Evolutionary conservation across 2,797 vertebrate species (phyloP), one percentile per base, ranked within the genome.

Genomic region (Manis crassicaudata): DNA sequence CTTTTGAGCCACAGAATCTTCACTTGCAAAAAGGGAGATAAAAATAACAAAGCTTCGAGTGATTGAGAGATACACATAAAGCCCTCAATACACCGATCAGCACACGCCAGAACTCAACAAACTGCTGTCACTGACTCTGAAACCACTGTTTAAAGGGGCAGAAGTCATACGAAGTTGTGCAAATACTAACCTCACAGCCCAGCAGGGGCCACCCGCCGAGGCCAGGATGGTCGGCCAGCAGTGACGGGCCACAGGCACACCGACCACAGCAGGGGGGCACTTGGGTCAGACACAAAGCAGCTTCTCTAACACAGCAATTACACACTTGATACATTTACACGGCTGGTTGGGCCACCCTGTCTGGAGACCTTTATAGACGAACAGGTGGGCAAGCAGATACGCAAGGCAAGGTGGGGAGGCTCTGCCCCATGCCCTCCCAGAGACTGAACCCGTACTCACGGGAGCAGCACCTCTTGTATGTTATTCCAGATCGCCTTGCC

Each of bases 401-500:
- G 12, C 1, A 62, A 62, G 46, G 43, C 54, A 81, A 72, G 83
- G 35, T 35, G 63, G 40, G 54, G 40, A 46, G 58, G 3, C 6
- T 60, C 6, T 18, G 27, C 5, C 52, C 1, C 2, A 0, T 21
- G 29, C n/a, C 21, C 4, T 9, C 32, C n/a, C 72, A 50, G 52
- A 56, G 77, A 32, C 16, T 11, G 9, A 56, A 0, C 40, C 56
- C 20, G 91, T 98, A 98, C 99, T 99, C 98, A 99, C 99, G 99
- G 99, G 86, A 99, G 58, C 94, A 99, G 98, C 79, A 99, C 99
- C 98, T 99, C 99, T 96, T 99, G 99, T 97, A 99, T 98, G 97
- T 99, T 99, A 98, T 99, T 99, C 99, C 99, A 99, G 98, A 99
- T 99, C 40, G 99, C 99, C 98, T 99, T 99, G 7, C 99, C 99